These are phyloP conservation scores for Agrilus mali DNA, from an alignment of 2,888 invertebrate genomes.

Conservation along the genomic window DNA sequence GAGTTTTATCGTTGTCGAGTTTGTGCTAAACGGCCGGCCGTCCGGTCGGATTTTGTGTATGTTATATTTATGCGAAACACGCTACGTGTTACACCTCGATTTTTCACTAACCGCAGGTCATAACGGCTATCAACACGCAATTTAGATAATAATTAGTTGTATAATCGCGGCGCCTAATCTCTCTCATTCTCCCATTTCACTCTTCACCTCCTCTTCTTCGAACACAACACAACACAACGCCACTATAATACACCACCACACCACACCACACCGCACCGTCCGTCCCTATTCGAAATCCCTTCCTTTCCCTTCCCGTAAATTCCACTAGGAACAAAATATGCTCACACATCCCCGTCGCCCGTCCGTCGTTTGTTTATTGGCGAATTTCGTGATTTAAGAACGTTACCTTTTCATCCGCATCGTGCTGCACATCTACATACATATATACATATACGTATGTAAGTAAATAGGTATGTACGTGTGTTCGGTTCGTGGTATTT, in stretches of 20 bases:
- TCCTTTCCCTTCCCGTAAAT: no score
- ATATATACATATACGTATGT: neutral
- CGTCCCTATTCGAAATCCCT: no score
- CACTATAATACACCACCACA: neutral
- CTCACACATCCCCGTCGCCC: no score
- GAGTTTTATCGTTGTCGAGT: no score
- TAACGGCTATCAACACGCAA: conserved; percentile 31
- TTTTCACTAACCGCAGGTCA: conserved; percentile 21
- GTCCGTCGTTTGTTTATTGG: conserved; percentile 9
- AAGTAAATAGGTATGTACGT: neutral
- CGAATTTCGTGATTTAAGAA: conserved; percentile 26
- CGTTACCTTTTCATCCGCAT: conserved; percentile 23
- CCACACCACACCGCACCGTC: no score
- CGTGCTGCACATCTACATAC: conserved; percentile 9
- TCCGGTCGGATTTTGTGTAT: no score
- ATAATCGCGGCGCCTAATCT: neutral
- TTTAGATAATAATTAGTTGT: conserved; percentile 28
- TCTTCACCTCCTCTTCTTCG: neutral
- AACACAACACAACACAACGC: neutral
- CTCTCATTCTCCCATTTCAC: neutral
- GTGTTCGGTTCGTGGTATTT: conserved; percentile 5
- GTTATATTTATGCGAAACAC: neutral
- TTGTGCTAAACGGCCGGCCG: no score
- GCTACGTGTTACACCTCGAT: conserved; percentile 17
- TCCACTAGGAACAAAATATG: no score